Base-by-base conservation (phyloP, 2,113 vertebrate genomes). In the Pardalotus punctatus region DNA sequence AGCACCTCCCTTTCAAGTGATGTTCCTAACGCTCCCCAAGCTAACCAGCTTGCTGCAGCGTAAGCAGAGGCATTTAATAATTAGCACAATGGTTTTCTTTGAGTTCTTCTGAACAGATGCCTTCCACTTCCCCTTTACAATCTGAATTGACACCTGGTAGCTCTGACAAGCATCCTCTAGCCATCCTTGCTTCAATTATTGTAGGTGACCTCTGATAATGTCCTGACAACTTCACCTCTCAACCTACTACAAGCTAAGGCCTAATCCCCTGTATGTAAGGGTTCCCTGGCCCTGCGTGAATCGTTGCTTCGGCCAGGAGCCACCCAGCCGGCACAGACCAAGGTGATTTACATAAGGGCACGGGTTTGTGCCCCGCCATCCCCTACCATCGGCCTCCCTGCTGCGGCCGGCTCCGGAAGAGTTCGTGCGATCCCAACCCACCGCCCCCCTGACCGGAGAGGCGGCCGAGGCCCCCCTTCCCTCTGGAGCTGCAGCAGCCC, bases 131-230 rank as follows among this genome's bases (percentile, higher is more conserved):
- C 22, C 19, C 54, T 14, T 76, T 38, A 53, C 17, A 60, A 47
- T 12, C 5, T 2, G 17, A 93, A 64, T 0, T 17, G 22, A 57
- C 9, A 25, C 11, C 56, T 5, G 28, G 6, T 4, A 81, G 35
- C 15, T 54, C 13, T 54, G 47, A 36, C 51, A 66, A 45, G 25
- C 28, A 62, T 5, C 22, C 11, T 20, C 9, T 25, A 67, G 14
- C 14, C 14, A 33, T n/a, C 40, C 35, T 15, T 33, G 8, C 48
- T 65, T 69, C 36, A 56, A 66, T 31, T 53, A 42, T 0, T 57
- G 12, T 21, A 29, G 31, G n/a, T 54, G 58, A 22, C 12, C 0
- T 73, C 40, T n/a, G 45, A 51, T 1, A 19, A 8, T 0, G 14
- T 25, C 42, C 67, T n/a, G 38, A 38, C 33, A 62, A 15, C 29